These are phyloP conservation scores for Drosophila kambysellisi DNA, from an alignment of 2,888 invertebrate genomes.

Conservation along the genomic window DNA sequence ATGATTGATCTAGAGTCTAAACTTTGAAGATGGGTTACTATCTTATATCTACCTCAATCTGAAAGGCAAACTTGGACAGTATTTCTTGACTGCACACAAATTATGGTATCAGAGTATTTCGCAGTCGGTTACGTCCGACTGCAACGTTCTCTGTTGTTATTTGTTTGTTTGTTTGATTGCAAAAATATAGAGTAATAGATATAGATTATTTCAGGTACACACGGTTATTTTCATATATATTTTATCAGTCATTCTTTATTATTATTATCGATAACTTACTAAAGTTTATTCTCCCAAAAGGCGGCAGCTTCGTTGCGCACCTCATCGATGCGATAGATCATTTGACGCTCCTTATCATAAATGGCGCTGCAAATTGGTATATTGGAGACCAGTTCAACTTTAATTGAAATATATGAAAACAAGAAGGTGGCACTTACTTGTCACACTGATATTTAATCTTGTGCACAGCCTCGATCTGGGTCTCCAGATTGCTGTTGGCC, in stretches of 20 bases:
- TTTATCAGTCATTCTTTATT: accelerated
- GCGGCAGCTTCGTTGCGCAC: conserved; percentile 87
- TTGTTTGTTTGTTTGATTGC: too few species aligned
- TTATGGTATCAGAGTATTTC: too few species aligned
- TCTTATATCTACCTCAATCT: too few species aligned
- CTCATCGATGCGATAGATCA: conserved; percentile 85
- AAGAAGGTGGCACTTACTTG: conserved; percentile 70
- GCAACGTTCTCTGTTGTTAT: too few species aligned
- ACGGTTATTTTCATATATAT: background rate
- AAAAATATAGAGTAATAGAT: background rate
- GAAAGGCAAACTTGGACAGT: too few species aligned
- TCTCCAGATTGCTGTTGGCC: conserved; percentile 86
- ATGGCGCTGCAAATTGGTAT: conserved; percentile 73
- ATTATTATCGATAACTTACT: conserved; percentile 72
- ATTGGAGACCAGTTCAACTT: background rate
- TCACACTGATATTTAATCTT: conserved; percentile 85
- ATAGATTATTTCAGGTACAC: too few species aligned
- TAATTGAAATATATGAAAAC: background rate
- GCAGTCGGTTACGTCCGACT: too few species aligned
- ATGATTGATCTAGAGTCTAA: too few species aligned
- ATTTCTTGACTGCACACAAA: too few species aligned
- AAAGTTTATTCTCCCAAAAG: conserved; percentile 88
- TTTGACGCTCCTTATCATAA: conserved; percentile 85
- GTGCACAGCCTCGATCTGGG: conserved; percentile 85
- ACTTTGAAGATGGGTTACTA: too few species aligned